phyloP scores from a whole-genome alignment of 2,888 invertebrate genomes.

The Dexiosoma caninum region DNA sequence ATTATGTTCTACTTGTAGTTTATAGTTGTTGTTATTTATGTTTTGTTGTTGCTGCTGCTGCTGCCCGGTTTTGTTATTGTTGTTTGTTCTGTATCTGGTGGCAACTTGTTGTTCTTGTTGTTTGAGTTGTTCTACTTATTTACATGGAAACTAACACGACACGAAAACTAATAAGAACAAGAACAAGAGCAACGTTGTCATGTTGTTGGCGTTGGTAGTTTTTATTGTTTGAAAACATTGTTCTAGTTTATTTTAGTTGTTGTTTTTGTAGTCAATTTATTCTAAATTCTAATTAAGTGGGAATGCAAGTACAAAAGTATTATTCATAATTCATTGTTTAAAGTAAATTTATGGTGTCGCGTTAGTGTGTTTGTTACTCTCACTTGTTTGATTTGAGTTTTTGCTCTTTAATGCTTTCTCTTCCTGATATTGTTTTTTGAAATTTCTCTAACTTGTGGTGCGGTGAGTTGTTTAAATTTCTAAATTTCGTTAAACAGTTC shows the following conservation, averaged over 20 bases:
- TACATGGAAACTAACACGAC: conserved; percentile 25
- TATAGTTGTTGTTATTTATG: conserved; percentile 18
- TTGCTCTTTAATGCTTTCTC: neutral
- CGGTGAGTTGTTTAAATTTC: neutral
- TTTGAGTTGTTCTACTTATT: conserved; percentile 24
- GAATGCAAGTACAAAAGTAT: neutral
- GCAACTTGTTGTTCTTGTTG: conserved; percentile 32
- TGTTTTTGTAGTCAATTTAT: conserved; percentile 3
- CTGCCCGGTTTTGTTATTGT: neutral
- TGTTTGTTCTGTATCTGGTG: neutral
- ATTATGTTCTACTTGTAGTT: conserved; percentile 44
- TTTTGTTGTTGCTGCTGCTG: conserved; percentile 47
- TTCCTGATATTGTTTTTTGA: neutral
- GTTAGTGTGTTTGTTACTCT: neutral
- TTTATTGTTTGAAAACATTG: conserved; percentile 24
- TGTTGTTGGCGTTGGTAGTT: conserved; percentile 14
- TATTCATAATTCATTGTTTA: neutral
- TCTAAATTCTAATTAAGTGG: conserved; percentile 17
- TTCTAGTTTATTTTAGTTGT: conserved; percentile 14
- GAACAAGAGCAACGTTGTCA: conserved; percentile 12
- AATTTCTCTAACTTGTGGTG: neutral
- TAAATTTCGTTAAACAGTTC: neutral
- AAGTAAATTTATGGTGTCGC: conserved; percentile 25
- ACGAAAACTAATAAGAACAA: no score
- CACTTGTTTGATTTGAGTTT: neutral